Percentiles rank a stretch among this genome's conserved stretches.
Evolutionary conservation across 2,888 invertebrate species (phyloP).

Genomic region (Plemyria rubiginata): DNA sequence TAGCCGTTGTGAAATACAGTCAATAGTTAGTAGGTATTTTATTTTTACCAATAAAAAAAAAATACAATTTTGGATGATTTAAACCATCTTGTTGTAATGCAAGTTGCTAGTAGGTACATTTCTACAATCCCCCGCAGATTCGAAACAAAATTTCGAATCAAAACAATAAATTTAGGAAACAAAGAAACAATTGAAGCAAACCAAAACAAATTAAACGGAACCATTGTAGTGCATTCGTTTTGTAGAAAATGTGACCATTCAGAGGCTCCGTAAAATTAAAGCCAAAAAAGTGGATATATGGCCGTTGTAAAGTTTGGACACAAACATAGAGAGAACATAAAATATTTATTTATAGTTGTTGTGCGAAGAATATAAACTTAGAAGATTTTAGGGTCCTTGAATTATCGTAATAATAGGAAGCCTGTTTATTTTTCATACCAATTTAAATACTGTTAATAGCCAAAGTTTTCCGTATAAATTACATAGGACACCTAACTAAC

Average conservation of each 20-base stretch:
- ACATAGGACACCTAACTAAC: too few relatives aligned
- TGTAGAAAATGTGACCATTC: conserved; percentile 64
- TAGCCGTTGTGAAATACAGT: too few relatives aligned
- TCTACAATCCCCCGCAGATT: conserved; percentile 40
- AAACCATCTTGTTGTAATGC: conserved; percentile 1
- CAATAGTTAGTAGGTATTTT: neutral
- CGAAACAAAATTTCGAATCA: conserved; percentile 54
- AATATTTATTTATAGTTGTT: conserved; percentile 47
- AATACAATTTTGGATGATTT: neutral
- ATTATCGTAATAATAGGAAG: neutral
- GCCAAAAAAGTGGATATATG: conserved; percentile 60
- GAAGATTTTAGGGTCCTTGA: conserved; percentile 37
- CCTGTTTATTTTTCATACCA: too few relatives aligned
- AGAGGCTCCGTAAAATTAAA: conserved; percentile 67
- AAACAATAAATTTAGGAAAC: conserved; percentile 67
- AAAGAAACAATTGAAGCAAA: conserved; percentile 68
- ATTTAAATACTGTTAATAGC: too few relatives aligned
- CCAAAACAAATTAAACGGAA: conserved; percentile 80
- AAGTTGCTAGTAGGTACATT: conserved; percentile 19
- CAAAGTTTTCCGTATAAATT: too few relatives aligned
- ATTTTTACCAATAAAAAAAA: neutral
- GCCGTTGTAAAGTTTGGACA: conserved; percentile 67
- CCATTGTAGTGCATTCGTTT: conserved; percentile 56
- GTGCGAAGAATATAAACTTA: conserved; percentile 25
- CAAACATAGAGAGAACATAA: conserved; percentile 41